Percentiles rank a stretch among this genome's conserved stretches.
Conservation (phyloP, 1,140 invertebrate species). For the Scaptomyza pallida region DNA sequence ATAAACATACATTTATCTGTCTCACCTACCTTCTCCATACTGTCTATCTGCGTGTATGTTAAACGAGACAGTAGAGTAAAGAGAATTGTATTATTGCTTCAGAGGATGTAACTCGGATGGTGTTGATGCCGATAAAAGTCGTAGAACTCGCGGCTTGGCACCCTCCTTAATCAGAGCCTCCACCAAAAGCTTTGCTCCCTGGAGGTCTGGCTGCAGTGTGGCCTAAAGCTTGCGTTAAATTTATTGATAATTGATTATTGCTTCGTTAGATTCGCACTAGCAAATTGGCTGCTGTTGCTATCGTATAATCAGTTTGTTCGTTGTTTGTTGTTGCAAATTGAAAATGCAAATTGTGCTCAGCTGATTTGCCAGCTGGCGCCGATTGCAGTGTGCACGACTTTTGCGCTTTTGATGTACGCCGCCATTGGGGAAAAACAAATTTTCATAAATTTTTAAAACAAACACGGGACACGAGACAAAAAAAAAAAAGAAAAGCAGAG, state of each 20-base stretch:
- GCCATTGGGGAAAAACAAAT: conserved; percentile 72
- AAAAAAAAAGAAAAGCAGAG: conserved; percentile 24
- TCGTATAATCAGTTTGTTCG: conserved; percentile 3
- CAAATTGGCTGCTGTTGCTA: conserved; percentile 20
- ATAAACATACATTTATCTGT: conserved; percentile 47
- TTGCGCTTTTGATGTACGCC: conserved; percentile 67
- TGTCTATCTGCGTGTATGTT: too few relatives aligned
- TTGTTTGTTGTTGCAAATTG: conserved; percentile 80
- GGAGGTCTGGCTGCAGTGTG: background rate
- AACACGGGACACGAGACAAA: conserved; percentile 45
- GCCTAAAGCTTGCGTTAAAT: conserved; percentile 49
- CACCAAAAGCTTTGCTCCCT: conserved; percentile 19
- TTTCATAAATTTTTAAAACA: conserved; percentile 82
- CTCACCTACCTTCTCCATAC: background rate
- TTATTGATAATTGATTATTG: conserved; percentile 84
- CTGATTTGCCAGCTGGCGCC: conserved; percentile 49
- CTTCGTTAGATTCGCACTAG: conserved; percentile 70
- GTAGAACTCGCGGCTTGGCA: too few relatives aligned
- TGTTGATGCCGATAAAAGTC: conserved; percentile 62
- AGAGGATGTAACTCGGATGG: conserved; percentile 19
- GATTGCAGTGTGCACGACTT: conserved; percentile 28
- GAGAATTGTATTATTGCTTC: too few relatives aligned
- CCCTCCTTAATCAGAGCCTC: conserved; percentile 65
- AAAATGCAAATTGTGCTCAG: conserved; percentile 78
- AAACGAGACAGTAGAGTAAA: too few relatives aligned